Percentiles rank a stretch among this genome's conserved stretches.
phyloP scores from a whole-genome alignment of 2,113 vertebrate genomes.

The Cyanoramphus novaezelandiae region DNA sequence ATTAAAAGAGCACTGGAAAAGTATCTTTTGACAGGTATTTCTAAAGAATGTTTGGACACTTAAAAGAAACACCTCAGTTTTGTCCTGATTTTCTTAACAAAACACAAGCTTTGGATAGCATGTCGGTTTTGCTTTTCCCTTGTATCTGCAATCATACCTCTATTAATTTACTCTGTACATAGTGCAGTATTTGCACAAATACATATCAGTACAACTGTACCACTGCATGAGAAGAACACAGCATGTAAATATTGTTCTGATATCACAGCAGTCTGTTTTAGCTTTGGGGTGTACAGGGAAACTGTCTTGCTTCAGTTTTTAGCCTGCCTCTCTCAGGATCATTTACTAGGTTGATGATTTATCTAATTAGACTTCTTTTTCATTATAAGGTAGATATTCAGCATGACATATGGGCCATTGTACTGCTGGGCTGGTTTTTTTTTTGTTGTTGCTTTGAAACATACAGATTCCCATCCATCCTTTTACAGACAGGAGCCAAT shows the following conservation, averaged over 20 bases:
- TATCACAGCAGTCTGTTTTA: background rate
- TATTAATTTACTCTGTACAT: background rate
- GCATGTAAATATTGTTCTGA: background rate
- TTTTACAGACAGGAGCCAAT: constrained; percentile 82
- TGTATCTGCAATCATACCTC: background rate
- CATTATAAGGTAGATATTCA: background rate
- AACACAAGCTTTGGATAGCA: background rate
- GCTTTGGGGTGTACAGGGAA: background rate
- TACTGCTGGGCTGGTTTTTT: background rate
- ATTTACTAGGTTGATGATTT: background rate
- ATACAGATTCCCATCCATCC: background rate
- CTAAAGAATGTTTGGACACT: background rate
- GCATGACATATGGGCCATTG: background rate
- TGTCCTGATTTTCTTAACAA: background rate
- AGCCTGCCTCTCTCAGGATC: background rate
- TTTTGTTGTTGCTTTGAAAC: background rate
- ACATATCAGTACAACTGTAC: background rate
- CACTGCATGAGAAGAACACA: background rate
- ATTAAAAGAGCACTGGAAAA: background rate
- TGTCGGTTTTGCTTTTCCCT: background rate
- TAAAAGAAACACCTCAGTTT: background rate
- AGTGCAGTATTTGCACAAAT: background rate
- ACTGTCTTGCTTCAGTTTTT: background rate
- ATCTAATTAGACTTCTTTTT: background rate
- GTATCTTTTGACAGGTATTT: background rate